Evolutionary conservation across 2,797 vertebrate genomes (phyloP).

Genomic region (Squalus acanthias): DNA sequence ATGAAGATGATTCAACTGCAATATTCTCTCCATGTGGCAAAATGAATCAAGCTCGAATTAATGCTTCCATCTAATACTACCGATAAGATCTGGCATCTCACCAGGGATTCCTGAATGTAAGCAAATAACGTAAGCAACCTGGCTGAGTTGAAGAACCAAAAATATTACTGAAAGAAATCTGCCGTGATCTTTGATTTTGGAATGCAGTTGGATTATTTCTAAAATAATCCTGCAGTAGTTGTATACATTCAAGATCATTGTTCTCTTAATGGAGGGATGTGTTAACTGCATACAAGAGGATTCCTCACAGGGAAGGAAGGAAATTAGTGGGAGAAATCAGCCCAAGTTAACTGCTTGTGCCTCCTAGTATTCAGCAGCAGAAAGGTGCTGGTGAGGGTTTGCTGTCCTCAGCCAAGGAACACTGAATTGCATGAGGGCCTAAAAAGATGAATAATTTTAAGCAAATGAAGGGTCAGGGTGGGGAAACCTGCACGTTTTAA

Average conservation of each 20-base stretch:
- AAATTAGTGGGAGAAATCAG: neutral
- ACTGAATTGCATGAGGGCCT: neutral
- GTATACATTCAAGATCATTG: neutral
- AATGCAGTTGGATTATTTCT: neutral
- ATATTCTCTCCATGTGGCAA: neutral
- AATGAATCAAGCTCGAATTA: neutral
- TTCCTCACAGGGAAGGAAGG: neutral
- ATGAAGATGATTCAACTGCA: conserved; percentile 20
- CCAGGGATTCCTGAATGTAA: neutral
- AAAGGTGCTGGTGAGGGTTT: no score
- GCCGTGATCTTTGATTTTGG: neutral
- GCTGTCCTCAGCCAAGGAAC: neutral
- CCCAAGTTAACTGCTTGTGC: neutral
- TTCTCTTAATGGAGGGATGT: neutral
- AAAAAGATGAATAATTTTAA: neutral
- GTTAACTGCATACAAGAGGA: neutral
- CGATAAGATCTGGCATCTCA: neutral
- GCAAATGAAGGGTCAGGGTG: neutral
- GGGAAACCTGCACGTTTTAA: neutral
- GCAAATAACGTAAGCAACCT: neutral
- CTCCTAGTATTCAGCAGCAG: neutral
- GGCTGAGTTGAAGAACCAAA: neutral
- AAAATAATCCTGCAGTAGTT: neutral
- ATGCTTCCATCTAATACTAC: neutral
- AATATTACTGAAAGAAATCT: neutral